Conservation (phyloP, 2,113 vertebrate genomes). For the Daubentonia madagascariensis region DNA sequence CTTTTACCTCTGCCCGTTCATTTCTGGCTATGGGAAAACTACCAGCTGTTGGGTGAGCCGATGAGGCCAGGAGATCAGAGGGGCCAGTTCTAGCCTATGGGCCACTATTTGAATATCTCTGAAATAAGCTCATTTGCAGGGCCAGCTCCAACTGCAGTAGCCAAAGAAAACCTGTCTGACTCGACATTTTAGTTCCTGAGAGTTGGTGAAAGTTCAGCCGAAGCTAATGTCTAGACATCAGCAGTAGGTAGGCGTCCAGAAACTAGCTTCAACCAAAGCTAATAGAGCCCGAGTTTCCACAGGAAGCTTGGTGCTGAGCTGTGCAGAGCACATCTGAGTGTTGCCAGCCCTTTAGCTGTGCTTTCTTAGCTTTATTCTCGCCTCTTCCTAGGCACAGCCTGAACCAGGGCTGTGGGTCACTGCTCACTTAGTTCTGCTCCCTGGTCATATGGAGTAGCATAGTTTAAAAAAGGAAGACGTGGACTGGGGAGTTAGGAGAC, state of each 20-base stretch:
- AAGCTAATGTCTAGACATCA: constrained; percentile 48
- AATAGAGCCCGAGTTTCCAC: constrained; percentile 32
- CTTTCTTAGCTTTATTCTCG: constrained; percentile 62
- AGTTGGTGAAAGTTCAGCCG: constrained; percentile 45
- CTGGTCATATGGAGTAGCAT: constrained; percentile 40
- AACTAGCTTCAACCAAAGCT: constrained; percentile 63
- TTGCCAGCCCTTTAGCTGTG: constrained; percentile 36
- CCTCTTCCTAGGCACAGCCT: constrained; percentile 15
- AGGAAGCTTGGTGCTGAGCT: constrained; percentile 60
- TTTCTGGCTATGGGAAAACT: constrained; percentile 44
- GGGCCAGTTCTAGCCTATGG: not conserved
- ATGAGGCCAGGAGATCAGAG: constrained; percentile 20
- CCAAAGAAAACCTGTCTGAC: constrained; percentile 67
- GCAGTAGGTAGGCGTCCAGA: constrained; percentile 32
- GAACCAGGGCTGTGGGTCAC: constrained; percentile 49
- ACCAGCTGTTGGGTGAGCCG: constrained; percentile 17
- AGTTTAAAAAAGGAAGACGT: constrained; percentile 46
- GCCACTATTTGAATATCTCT: constrained; percentile 20
- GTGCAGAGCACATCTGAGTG: constrained; percentile 39
- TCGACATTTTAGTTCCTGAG: constrained; percentile 45
- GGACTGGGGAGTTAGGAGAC: constrained; percentile 51
- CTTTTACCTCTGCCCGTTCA: constrained; percentile 58
- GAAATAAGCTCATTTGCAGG: constrained; percentile 39
- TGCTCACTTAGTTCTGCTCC: constrained; percentile 48
- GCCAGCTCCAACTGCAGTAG: constrained; percentile 29